Conservation (phyloP, 2,113 vertebrate species). For the Piprites chloris region DNA sequence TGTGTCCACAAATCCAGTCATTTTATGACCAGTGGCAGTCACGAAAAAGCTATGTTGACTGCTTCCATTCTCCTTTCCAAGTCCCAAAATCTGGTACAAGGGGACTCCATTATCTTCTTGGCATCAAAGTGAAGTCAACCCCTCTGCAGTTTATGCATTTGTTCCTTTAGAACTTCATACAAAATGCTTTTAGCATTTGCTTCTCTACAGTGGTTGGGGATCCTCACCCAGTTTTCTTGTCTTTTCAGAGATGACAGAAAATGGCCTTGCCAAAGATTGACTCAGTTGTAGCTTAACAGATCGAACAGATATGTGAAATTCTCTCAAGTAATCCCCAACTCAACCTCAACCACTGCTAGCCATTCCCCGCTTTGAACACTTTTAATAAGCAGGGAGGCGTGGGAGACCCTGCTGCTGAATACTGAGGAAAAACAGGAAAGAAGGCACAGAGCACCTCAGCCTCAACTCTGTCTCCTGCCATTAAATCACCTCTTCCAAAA, state of each 20-base stretch:
- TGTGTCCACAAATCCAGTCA: background rate
- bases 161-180: rapidly evolving
- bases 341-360: background rate
- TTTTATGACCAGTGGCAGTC: background rate
- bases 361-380: background rate
- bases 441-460: background rate
- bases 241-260: background rate
- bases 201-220: background rate
- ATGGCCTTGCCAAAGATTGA: background rate
- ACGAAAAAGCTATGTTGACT: background rate
- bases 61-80: background rate
- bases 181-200: background rate
- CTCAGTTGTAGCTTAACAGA: background rate
- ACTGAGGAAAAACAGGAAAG: background rate
- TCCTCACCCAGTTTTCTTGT: background rate
- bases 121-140: background rate
- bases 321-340: background rate
- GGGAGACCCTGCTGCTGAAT: background rate
- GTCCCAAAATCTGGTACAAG: background rate
- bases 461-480: background rate
- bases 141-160: background rate
- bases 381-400: background rate
- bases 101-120: background rate
- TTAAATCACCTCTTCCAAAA: background rate
- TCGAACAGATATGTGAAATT: background rate